Evolutionary conservation across 2,797 vertebrate genomes (phyloP), one percentile per base, ranked within the genome.

Genomic region (Malurus leucopterus): DNA sequence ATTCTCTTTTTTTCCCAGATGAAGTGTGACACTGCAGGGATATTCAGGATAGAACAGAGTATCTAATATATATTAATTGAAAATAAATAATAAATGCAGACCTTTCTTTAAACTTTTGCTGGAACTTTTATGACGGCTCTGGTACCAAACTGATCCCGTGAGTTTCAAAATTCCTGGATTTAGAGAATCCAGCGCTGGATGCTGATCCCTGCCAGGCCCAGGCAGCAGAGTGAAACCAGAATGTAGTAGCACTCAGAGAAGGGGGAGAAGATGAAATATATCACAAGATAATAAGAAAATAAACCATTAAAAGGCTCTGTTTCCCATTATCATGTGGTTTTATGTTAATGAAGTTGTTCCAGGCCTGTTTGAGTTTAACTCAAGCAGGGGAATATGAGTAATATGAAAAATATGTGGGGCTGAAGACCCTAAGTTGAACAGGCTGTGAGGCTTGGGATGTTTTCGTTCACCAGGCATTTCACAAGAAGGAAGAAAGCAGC

Each of bases 231-330:
- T 89, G 85, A 81, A 95, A 96, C 80, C 92, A 91, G 95, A 95
- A 94, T 94, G 90, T 92, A 93, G 96, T 96, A 96, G 95, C 95
- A 88, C 86, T 89, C 40, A 3, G 74, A 51, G 68, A 63, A 86
- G 91, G 69, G 90, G 86, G 93, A 79, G 81, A 93, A 87, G 93
- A 96, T 95, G 95, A 96, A 96, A 96, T 96, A 95, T 96, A 94
- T 95, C 95, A 94, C 81, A 93, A 95, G 95, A 96, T 96, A 96
- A 96, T 95, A 96, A 91, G 94, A 96, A 96, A 96, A 96, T 96
- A 96, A 96, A 95, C 96, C 96, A 96, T 96, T 96, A 96, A 96
- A 95, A 91, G 78, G 88, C 84, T 95, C 96, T 96, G 95, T 93
- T 96, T 96, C 92, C 92, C 91, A 95, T 96, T 96, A 96, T 94